Evolutionary conservation across 2,797 vertebrate genomes (phyloP), one percentile per base, ranked within the genome.

Genomic region (Myripristis murdjan): DNA sequence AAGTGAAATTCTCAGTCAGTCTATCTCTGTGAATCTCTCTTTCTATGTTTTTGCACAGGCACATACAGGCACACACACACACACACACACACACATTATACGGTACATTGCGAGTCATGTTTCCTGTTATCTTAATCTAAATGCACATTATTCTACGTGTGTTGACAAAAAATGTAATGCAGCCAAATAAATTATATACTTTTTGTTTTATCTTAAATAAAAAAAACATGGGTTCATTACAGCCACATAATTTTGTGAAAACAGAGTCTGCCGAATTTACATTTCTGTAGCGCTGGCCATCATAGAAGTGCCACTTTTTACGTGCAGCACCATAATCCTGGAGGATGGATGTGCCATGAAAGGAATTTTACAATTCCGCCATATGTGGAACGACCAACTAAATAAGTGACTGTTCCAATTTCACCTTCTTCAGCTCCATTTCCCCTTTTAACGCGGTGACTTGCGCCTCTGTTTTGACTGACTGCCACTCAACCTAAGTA

Each of bases 401-500:
- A 88, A 87, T 83, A 89, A 80, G 65, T 53, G 61, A 73, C 77
- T 85, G 64, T 61, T 65, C 72, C 66, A 74, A 68, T 83, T 88
- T 87, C 70, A 84, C 82, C 84, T 84, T 63, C 69, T 70, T 81
- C 55, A 75, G 60, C 80, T 87, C 73, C 20, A 69, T 81, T 87
- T 73, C 49, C 51, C 49, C 68, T 81, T 78, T 81, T 81, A 87
- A 86, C 89, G 64, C 44, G 64, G 73, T 64, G 79, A 77, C 79
- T 83, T 51, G 8, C 54, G 41, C 77, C 69, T 86, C 58, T 86
- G 86, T 91, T 91, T 85, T 79, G 81, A 88, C 80, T 84, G 77
- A 72, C 79, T 87, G 90, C 83, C 89, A 91, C 79, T 89, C 79
- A 89, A 73, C 59, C 73, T 91, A 89, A 91, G 83, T 82, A 82